Percentiles rank a stretch among this genome's conserved stretches.
Evolutionary conservation across 2,797 vertebrate species (phyloP).

Genomic region (Trachurus trachurus): DNA sequence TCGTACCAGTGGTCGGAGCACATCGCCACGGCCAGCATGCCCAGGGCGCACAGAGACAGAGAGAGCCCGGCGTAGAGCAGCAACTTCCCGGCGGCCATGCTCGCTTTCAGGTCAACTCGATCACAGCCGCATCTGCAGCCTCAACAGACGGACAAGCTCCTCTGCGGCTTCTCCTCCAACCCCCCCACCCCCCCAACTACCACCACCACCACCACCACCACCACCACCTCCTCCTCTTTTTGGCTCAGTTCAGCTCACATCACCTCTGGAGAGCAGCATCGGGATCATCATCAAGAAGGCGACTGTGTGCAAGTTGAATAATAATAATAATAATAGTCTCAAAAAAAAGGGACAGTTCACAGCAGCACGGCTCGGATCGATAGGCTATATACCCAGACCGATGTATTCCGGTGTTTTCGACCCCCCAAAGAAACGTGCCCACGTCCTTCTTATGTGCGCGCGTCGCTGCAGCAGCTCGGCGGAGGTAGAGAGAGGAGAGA

Average conservation of each 20-base stretch:
- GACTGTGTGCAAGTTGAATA: background rate
- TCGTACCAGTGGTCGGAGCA: conserved; percentile 99
- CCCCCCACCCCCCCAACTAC: too few relatives aligned
- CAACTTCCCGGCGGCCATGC: conserved; percentile 98
- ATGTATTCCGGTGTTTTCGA: conserved; percentile 32
- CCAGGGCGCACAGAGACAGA: conserved; percentile 96
- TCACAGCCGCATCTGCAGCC: conserved; percentile 88
- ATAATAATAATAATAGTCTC: too few relatives aligned
- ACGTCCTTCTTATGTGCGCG: conserved; percentile 42
- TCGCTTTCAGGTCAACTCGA: conserved; percentile 52
- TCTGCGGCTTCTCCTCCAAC: conserved; percentile 64
- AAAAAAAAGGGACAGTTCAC: background rate
- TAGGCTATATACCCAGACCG: background rate
- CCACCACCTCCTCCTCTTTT: too few relatives aligned
- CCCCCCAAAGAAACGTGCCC: conserved; percentile 21
- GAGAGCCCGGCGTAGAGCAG: conserved; percentile 98
- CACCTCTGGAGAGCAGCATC: conserved; percentile 61
- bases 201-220: too few relatives aligned
- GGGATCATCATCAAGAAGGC: conserved; percentile 55
- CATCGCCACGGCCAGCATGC: conserved; percentile 98
- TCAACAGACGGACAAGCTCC: conserved; percentile 82
- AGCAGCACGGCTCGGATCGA: background rate
- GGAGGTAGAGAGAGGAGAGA: conserved; percentile 42
- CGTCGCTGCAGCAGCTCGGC: conserved; percentile 64
- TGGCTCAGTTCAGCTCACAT: conserved; percentile 76